These are phyloP conservation scores for Bombus breviceps DNA, from an alignment of 1,140 invertebrate species.

Conservation along the genomic window DNA sequence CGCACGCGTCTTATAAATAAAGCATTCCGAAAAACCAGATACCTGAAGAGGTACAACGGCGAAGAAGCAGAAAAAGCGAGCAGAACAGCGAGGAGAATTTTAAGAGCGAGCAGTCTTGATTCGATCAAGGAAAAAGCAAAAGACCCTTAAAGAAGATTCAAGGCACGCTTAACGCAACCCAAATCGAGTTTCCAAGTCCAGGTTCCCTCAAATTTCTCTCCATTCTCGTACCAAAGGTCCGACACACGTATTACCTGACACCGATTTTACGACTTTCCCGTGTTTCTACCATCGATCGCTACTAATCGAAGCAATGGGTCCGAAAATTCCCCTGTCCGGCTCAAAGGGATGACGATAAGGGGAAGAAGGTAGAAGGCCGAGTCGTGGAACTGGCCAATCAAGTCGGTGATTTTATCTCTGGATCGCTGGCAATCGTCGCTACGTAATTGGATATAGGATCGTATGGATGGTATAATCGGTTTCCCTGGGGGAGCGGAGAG, in stretches of 20 bases:
- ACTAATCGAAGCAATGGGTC: not conserved
- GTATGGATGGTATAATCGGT: slow-evolving; percentile 53
- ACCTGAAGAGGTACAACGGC: too few relatives aligned
- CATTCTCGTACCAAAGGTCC: not conserved
- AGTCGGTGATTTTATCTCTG: slow-evolving; percentile 64
- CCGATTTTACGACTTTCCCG: not conserved
- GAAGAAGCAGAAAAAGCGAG: too few relatives aligned
- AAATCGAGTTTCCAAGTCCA: too few relatives aligned
- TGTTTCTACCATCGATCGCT: not conserved
- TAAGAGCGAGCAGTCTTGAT: too few relatives aligned
- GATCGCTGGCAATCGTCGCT: slow-evolving; percentile 72
- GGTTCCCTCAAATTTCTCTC: not conserved
- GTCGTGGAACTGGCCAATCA: slow-evolving; percentile 52
- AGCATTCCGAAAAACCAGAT: too few relatives aligned
- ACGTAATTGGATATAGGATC: slow-evolving; percentile 77
- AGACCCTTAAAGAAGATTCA: too few relatives aligned
- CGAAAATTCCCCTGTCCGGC: not conserved
- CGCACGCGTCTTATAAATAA: too few relatives aligned
- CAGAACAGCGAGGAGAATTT: too few relatives aligned
- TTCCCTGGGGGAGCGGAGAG: slow-evolving; percentile 30
- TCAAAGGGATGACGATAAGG: not conserved
- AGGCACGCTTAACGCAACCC: too few relatives aligned
- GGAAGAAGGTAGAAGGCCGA: not conserved
- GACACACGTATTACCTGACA: not conserved
- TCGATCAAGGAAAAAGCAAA: too few relatives aligned